Evolutionary conservation across 2,888 invertebrate genomes (phyloP), one percentile per base, ranked within the genome.

Genomic region (Pyrrhosoma nymphula): DNA sequence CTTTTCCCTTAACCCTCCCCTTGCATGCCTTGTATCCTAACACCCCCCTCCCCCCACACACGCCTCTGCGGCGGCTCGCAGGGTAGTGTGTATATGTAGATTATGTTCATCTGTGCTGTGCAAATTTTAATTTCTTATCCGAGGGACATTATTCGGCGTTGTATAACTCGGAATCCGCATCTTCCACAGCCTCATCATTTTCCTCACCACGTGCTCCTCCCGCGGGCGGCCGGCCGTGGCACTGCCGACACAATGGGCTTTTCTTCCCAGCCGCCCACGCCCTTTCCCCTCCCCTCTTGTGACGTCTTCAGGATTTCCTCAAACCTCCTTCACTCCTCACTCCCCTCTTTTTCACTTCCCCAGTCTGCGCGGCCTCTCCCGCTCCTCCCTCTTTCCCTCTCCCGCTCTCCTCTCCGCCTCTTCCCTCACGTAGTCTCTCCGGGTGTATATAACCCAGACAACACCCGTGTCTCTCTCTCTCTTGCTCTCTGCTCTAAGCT

Each of bases 261-360:
- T 0, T 10, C 47, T n/a, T 69, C 69, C n/a, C 69, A 47, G 26
- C 69, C 69, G 69, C 69, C 56, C 55, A 23, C 69, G 4, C 47
- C 26, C 26, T 20, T 69, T n/a, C 69, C 30, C 55, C 39, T 26
- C 63, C n/a, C 47, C 60, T 39, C 20, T 60, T 60, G 60, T 47
- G 56, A 55, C 55, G n/a, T 30, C 60, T 90, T 91, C 6, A 56
- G 23, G 6, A 56, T 90, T 95, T 56, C 69, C 69, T 69, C 56
- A 60, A 95, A 26, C 95, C 95, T 63, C 75, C 90, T 26, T 88
- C 93, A 82, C 88, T 47, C 47, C 47, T 47, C 47, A 8, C 47
- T 47, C 47, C 47, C 47, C 47, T 2, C 47, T 47, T 63, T 95
- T 91, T 63, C 69, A 47, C 88, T 63, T 90, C 69, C n/a, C 69